Evolutionary conservation across 2,888 invertebrate species (phyloP), one percentile per base, ranked within the genome.

Genomic region (Drosophila lutescens): DNA sequence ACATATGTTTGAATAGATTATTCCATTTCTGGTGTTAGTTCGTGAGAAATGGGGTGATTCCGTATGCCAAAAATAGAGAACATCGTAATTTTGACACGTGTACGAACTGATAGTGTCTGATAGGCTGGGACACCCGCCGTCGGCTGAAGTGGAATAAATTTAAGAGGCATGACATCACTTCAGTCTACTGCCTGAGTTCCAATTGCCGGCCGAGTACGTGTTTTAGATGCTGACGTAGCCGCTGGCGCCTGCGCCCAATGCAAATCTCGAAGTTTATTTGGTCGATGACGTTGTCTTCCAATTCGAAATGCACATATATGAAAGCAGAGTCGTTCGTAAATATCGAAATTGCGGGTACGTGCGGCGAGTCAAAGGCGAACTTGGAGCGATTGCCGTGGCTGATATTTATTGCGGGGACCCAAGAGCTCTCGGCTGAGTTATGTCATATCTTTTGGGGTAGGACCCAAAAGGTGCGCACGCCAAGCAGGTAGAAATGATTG

Each of bases 101-200:
- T 47, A 17, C 7, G 2, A 2, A 20, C 38, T 74, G 76, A 76
- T 68, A 57, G 78, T 66, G 68, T 50, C 68, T 72, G 74, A 38
- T 55, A 55, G 71, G 40, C 72, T 63, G 54, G 49, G 69, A 47
- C 54, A 63, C 63, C 66, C 54, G 40, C 26, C 66, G 65, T 66
- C 74, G 59, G 56, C 43, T 38, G 47, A 47, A 69, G 53, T 32
- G 73, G 63, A 79, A 84, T 79, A 71, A 78, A 85, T 83, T 72
- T 71, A 69, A 78, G 69, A 63, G 73, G 83, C 46, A 86, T 83
- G 83, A 83, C 83, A 83, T 83, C 83, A 83, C 83, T 83, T 76
- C 63, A 73, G 63, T 73, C 46, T 60, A 74, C 74, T 65, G 83
- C 43, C 63, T 44, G 32, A 17, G 38, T 56, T 50, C 36, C 72